phyloP scores from a whole-genome alignment of 2,797 vertebrate species.

The Crenuchus spilurus region DNA sequence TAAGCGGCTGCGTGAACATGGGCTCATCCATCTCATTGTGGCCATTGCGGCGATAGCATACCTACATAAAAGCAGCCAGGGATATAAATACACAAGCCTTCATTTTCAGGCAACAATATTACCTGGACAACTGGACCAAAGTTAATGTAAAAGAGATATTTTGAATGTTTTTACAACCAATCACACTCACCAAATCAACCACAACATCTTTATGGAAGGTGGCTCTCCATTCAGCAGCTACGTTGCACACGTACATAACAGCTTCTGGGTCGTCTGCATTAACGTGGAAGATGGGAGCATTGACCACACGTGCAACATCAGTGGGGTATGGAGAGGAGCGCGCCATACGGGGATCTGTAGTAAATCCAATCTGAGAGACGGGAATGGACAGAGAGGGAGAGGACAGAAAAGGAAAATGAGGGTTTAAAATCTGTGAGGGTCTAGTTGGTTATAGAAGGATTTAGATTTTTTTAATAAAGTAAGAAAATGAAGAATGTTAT shows the following conservation, averaged over 20 bases:
- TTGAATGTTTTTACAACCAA: too few species aligned
- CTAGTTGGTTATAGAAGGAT: too few species aligned
- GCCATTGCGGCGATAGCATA: slow-evolving; percentile 85
- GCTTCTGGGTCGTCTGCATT: slow-evolving; percentile 88
- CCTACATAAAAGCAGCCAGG: slow-evolving; percentile 64
- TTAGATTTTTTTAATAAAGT: too few species aligned
- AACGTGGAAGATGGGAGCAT: slow-evolving; percentile 89
- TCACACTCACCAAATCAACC: slow-evolving; percentile 82
- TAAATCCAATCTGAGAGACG: slow-evolving; percentile 85
- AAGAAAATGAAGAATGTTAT: too few species aligned
- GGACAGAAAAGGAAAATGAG: too few species aligned
- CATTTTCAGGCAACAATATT: too few species aligned
- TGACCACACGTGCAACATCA: slow-evolving; percentile 86
- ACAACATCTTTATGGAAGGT: slow-evolving; percentile 93
- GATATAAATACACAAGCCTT: not conserved
- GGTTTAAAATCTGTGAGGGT: too few species aligned
- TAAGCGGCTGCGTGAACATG: slow-evolving; percentile 90
- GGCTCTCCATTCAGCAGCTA: slow-evolving; percentile 87
- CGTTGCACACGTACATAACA: slow-evolving; percentile 87
- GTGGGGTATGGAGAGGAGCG: slow-evolving; percentile 88
- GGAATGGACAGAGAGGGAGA: not conserved
- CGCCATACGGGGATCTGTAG: slow-evolving; percentile 87
- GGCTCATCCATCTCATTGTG: slow-evolving; percentile 93
- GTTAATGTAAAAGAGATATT: too few species aligned
- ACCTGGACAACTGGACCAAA: too few species aligned